phyloP scores from a whole-genome alignment of 2,113 vertebrate species.

The Ochotona princeps region DNA sequence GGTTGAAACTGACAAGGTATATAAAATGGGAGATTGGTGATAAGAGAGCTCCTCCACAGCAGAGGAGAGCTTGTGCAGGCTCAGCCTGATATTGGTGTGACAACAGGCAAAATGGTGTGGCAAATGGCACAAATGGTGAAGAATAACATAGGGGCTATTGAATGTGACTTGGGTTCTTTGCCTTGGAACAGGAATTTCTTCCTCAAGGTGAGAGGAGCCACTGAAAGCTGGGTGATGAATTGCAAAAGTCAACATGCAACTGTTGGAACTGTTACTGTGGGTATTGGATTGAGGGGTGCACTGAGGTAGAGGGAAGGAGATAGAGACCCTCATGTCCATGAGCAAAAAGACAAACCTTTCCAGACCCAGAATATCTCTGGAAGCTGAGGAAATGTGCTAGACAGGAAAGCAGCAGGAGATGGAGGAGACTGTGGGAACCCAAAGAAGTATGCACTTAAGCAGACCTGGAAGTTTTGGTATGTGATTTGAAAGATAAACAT shows the following conservation, averaged over 20 bases:
- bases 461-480: background rate
- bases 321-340: background rate
- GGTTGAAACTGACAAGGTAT: background rate
- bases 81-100: background rate
- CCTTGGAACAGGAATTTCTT: background rate
- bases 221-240: background rate
- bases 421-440: background rate
- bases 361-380: background rate
- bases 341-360: background rate
- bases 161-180: background rate
- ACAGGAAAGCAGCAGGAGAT: background rate
- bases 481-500: background rate
- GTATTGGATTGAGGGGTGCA: background rate
- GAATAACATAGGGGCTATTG: background rate
- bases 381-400: background rate
- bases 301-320: background rate
- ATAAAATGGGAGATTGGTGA: background rate
- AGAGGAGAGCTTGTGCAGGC: background rate
- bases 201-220: background rate
- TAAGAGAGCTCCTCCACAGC: background rate
- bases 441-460: background rate
- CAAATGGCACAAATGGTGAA: background rate
- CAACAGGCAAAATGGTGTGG: too few relatives aligned
- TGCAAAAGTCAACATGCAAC: background rate
- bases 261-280: background rate